Percentiles rank a stretch among this genome's conserved stretches.
phyloP scores from a whole-genome alignment of 2,113 vertebrate genomes.

The Fulmarus glacialis region DNA sequence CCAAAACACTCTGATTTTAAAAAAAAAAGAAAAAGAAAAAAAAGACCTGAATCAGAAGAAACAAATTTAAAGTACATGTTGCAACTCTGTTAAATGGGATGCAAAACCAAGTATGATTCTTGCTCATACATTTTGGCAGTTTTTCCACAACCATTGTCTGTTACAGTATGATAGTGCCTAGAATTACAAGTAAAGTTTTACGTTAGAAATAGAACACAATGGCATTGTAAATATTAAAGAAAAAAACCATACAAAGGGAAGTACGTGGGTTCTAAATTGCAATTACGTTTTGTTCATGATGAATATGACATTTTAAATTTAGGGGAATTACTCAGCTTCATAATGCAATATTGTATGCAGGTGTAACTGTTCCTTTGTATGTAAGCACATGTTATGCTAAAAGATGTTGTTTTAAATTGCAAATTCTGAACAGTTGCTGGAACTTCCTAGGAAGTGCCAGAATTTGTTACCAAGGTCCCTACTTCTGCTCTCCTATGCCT shows the following conservation, averaged over 20 bases:
- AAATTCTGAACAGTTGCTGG: conserved; percentile 38
- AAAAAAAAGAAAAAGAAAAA: too few relatives aligned
- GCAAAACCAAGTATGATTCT: background rate
- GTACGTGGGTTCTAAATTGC: background rate
- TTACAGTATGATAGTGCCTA: background rate
- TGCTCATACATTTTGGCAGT: background rate
- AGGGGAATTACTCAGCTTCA: conserved; percentile 20
- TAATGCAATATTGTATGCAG: conserved; percentile 33
- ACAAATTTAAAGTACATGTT: background rate
- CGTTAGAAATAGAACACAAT: conserved; percentile 42
- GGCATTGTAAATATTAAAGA: conserved; percentile 14
- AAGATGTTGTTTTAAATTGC: conserved; percentile 13
- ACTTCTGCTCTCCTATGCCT: background rate
- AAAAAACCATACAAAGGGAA: background rate
- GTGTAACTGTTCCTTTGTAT: conserved; percentile 39
- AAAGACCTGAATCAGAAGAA: background rate
- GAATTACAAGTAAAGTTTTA: background rate
- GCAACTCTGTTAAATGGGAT: background rate
- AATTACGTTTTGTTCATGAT: conserved; percentile 10
- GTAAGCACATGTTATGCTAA: background rate
- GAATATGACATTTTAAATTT: conserved; percentile 24
- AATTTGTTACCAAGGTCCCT: background rate
- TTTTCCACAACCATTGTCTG: background rate
- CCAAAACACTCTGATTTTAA: background rate
- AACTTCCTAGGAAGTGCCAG: conserved; percentile 50